Evolutionary conservation across 1,140 invertebrate species (phyloP), one percentile per base, ranked within the genome.

Genomic region (Euwallacea fornicatus): DNA sequence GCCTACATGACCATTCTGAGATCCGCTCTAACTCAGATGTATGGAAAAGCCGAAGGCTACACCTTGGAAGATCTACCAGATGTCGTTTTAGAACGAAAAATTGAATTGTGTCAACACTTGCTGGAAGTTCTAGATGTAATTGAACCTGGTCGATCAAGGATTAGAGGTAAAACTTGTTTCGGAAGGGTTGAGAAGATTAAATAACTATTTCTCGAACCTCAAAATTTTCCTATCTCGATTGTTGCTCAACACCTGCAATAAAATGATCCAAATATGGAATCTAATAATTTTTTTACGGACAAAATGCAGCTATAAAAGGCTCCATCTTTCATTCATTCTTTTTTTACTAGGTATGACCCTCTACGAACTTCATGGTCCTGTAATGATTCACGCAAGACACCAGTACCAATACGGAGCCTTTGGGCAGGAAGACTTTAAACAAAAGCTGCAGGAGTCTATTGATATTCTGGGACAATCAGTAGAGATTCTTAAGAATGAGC

Each of bases 361-460:
- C 7, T 94, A 93, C 77, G 91, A 94, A 77, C 78, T 93, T 41
- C 91, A 93, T 76, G 90, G 90, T 7, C 90, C 91, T 0, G 74
- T 92, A 7, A 86, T 93, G 75, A 85, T 91, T 67, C 78, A 91
- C 59, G 89, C 90, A 1, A 88, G 88, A 74, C 85, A 81, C 61
- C 85, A 87, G 66, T 92, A 87, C 76, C 84, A 84, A 53, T 81
- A 85, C 0, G 87, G 84, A 7, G 77, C 84, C 0, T 86, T 93
- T 8, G 84, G 83, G 42, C 83, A 87, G n/a, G 83, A 85, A 0
- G 83, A 84, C 59, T 78, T 93, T 7, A 89, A 88, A 69, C 82
- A 84, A 1, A 86, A 86, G 77, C 82, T 93, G 58, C 83, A 86
- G 43, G 87, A 91, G 71, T 90, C 88, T 6, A 81, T 88, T 0